These are phyloP conservation scores for Anoplophora glabripennis DNA, from an alignment of 1,140 invertebrate species.

Conservation along the genomic window DNA sequence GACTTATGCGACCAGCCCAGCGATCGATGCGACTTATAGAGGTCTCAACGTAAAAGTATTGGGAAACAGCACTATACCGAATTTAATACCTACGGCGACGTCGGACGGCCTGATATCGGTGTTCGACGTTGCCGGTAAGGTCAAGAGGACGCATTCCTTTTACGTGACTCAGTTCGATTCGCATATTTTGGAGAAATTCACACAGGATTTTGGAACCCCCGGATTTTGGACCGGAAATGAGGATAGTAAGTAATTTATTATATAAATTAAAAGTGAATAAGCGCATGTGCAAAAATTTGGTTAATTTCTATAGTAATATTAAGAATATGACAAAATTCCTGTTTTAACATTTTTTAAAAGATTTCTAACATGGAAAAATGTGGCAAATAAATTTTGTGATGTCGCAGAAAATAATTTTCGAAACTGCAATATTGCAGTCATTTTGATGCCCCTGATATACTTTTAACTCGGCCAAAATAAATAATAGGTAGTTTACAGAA, in stretches of 20 bases:
- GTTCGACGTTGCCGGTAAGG: conserved; percentile 46
- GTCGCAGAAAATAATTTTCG: too few relatives aligned
- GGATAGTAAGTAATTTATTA: conserved; percentile 24
- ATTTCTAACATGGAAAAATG: too few relatives aligned
- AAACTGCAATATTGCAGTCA: too few relatives aligned
- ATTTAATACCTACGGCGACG: conserved; percentile 40
- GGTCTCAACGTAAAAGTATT: conserved; percentile 34
- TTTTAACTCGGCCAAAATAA: too few relatives aligned
- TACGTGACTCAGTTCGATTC: conserved; percentile 47
- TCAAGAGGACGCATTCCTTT: conserved; percentile 45
- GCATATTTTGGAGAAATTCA: conserved; percentile 45
- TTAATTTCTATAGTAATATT: too few relatives aligned
- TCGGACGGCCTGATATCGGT: conserved; percentile 47
- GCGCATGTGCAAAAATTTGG: too few relatives aligned
- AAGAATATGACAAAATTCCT: too few relatives aligned
- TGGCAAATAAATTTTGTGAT: too few relatives aligned
- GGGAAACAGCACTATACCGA: conserved; percentile 37
- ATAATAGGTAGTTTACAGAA: too few relatives aligned
- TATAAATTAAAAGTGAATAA: neutral
- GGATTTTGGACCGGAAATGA: conserved; percentile 32
- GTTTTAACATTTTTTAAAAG: too few relatives aligned
- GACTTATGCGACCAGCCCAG: conserved; percentile 84
- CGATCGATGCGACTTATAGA: conserved; percentile 51
- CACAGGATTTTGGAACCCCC: conserved; percentile 43
- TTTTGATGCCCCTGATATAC: too few relatives aligned